Percentiles rank a stretch among this genome's conserved stretches.
These are phyloP conservation scores for Ahaetulla prasina DNA, from an alignment of 2,113 vertebrate genomes.

Conservation along the genomic window DNA sequence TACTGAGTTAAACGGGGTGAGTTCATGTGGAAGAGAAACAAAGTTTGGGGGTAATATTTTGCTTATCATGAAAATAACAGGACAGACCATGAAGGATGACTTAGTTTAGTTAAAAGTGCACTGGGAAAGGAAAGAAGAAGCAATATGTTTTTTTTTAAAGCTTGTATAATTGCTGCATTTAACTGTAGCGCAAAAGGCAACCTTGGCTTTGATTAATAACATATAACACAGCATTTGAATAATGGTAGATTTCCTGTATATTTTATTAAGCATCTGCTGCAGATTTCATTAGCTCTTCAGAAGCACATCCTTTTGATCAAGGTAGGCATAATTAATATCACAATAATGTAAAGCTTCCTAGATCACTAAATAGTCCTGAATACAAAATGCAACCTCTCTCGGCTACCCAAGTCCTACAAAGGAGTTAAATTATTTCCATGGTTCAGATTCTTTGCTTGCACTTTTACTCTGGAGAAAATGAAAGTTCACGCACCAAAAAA, in stretches of 20 bases:
- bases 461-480: background rate
- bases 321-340: slow-evolving; percentile 23
- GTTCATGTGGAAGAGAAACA: too few relatives aligned
- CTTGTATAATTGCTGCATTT: background rate
- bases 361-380: background rate
- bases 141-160: too few relatives aligned
- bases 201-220: slow-evolving; percentile 17
- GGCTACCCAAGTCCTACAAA: background rate
- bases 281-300: slow-evolving; percentile 43
- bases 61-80: background rate
- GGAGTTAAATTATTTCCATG: slow-evolving; percentile 8
- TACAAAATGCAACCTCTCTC: background rate
- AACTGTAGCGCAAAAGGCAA: background rate
- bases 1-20: background rate
- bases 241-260: slow-evolving; percentile 28
- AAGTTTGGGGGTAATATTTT: background rate
- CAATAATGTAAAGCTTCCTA: slow-evolving; percentile 13
- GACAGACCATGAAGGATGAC: background rate
- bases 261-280: slow-evolving; percentile 42
- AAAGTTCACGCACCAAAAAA: background rate
- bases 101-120: background rate
- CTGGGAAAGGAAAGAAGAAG: background rate
- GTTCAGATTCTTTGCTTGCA: slow-evolving; percentile 8
- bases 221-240: slow-evolving; percentile 5
- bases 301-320: slow-evolving; percentile 42